A percentile compares a stretch with the other conserved stretches of the same genome.
Evolutionary conservation across 2,797 vertebrate species (phyloP).

Genomic region (Ptychadena robeensis): DNA sequence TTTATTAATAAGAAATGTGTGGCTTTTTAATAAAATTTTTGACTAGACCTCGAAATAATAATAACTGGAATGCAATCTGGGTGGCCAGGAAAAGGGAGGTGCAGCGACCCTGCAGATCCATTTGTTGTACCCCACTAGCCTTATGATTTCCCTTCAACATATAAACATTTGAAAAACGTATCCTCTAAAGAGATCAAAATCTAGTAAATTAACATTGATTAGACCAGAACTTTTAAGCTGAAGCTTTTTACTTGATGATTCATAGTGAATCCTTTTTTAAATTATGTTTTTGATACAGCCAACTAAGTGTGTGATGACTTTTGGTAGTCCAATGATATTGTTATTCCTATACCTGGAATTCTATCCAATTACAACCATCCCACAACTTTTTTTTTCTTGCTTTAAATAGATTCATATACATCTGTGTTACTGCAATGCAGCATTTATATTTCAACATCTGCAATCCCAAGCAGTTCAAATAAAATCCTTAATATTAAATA

Average conservation of each 20-base stretch:
- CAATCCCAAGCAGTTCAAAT: slow-evolving; percentile 20
- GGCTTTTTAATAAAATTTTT: no score
- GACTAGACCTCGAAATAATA: no score
- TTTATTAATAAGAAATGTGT: no score
- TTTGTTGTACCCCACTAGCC: no score
- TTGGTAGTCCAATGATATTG: neutral
- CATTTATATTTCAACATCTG: slow-evolving; percentile 5
- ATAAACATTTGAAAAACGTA: no score
- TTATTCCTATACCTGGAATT: neutral
- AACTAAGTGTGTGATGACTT: neutral
- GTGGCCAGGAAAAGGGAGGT: no score
- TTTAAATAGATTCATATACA: slow-evolving; percentile 11
- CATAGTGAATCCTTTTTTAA: neutral
- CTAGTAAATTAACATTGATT: no score
- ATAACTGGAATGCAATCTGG: no score
- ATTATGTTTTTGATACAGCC: neutral
- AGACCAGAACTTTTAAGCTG: no score
- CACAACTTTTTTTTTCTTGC: neutral
- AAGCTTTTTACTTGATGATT: neutral
- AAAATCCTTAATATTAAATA: slow-evolving; percentile 56
- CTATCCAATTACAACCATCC: neutral
- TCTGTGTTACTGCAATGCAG: slow-evolving; percentile 3
- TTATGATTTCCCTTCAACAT: no score
- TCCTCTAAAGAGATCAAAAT: no score
- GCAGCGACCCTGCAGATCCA: no score